These are phyloP conservation scores for Alces alces DNA, from an alignment of 2,113 vertebrate genomes.

Conservation along the genomic window DNA sequence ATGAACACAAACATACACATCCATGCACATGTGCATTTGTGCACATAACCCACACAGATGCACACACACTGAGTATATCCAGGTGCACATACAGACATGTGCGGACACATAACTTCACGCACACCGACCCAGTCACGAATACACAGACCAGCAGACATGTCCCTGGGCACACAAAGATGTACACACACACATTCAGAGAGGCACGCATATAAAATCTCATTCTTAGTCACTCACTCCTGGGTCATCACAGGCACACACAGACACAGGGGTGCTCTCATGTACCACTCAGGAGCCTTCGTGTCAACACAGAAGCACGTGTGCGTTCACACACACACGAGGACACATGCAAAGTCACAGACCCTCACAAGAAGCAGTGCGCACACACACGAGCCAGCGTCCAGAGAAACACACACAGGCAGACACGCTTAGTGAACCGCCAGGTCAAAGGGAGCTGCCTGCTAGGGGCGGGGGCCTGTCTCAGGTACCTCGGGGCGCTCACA, in stretches of 20 bases:
- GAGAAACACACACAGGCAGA: background rate
- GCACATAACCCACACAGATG: background rate
- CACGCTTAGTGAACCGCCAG: background rate
- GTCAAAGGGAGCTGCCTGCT: constrained; percentile 63
- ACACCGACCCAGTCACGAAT: background rate
- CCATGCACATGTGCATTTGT: background rate
- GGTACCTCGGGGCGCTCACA: constrained; percentile 72
- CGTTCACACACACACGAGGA: background rate
- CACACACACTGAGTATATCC: background rate
- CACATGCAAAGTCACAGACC: background rate
- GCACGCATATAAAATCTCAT: background rate
- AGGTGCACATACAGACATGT: background rate
- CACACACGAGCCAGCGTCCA: rapidly evolving
- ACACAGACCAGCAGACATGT: background rate
- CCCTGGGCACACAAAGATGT: background rate
- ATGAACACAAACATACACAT: no score
- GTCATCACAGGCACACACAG: background rate
- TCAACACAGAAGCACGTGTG: background rate
- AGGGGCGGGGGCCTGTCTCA: constrained; percentile 59
- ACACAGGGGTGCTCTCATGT: background rate
- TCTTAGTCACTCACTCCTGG: background rate
- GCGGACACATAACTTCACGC: background rate
- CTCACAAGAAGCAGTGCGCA: background rate
- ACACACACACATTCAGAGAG: background rate
- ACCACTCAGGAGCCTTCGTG: background rate